Conservation (phyloP, 2,888 invertebrate genomes). For the Drosophila paranaensis region DNA sequence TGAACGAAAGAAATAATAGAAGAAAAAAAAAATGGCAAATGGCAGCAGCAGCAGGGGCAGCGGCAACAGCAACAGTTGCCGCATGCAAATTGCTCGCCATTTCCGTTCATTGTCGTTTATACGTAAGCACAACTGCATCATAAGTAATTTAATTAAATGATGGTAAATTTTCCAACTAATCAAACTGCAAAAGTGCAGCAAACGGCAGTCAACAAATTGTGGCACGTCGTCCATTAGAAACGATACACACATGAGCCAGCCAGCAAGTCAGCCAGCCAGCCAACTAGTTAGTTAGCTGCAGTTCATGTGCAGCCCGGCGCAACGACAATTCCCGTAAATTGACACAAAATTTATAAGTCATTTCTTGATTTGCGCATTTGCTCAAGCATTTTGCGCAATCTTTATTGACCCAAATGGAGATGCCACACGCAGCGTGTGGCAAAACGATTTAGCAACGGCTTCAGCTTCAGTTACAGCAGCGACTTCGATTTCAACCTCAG, state of each 20-base stretch:
- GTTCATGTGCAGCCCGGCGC: constrained; percentile 7
- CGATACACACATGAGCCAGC: constrained; percentile 35
- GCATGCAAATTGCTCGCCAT: constrained; percentile 74
- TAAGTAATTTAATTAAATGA: constrained; percentile 74
- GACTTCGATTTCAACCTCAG: background rate
- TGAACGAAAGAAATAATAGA: constrained; percentile 15
- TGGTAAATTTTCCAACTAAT: constrained; percentile 76
- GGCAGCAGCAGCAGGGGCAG: constrained; percentile 20
- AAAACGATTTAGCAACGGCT: constrained; percentile 28
- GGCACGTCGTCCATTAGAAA: constrained; percentile 52
- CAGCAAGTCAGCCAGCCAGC: too few species aligned
- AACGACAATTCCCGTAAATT: constrained; percentile 10
- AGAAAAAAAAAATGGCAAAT: constrained; percentile 22
- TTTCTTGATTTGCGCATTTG: constrained; percentile 11
- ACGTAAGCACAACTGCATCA: constrained; percentile 66
- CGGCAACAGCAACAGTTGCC: constrained; percentile 39
- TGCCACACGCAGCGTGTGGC: constrained; percentile 44
- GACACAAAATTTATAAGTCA: constrained; percentile 16
- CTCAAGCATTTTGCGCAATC: constrained; percentile 41
- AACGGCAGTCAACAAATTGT: constrained; percentile 51
- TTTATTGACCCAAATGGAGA: constrained; percentile 28
- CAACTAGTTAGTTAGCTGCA: constrained; percentile 8
- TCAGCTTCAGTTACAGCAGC: background rate
- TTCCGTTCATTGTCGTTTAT: constrained; percentile 74
- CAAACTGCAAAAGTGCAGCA: constrained; percentile 55